Evolutionary conservation across 2,888 invertebrate genomes (phyloP).

Genomic region (Sphaerophoria rueppellii): DNA sequence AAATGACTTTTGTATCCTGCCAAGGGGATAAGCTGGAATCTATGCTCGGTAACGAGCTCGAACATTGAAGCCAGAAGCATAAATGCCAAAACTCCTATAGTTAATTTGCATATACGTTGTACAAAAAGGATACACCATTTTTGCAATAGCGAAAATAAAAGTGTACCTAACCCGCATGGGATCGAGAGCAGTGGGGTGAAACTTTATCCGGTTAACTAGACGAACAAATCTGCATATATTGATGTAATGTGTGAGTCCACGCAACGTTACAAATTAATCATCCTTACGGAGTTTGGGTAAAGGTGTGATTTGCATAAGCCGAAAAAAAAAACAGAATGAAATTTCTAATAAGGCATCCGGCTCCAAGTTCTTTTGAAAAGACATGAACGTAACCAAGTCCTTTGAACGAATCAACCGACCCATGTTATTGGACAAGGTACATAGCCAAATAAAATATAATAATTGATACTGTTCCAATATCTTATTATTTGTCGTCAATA

Average conservation of each 20-base stretch:
- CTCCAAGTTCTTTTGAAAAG: too few relatives aligned
- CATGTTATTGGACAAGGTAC: constrained; percentile 51
- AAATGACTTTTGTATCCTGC: constrained; percentile 60
- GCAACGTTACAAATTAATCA: constrained; percentile 63
- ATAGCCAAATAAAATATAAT: constrained; percentile 12
- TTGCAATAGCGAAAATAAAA: constrained; percentile 48
- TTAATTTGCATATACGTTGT: constrained; percentile 69
- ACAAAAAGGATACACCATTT: constrained; percentile 56
- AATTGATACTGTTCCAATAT: constrained; percentile 44
- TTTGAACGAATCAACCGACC: constrained; percentile 46
- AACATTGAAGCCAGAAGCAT: constrained; percentile 20
- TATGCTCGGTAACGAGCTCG: constrained; percentile 52
- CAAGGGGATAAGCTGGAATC: constrained; percentile 57
- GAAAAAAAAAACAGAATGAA: constrained; percentile 28
- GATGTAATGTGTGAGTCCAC: constrained; percentile 5
- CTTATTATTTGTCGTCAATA: constrained; percentile 60
- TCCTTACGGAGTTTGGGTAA: constrained; percentile 15
- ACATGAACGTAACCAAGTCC: constrained; percentile 47
- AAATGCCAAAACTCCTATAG: constrained; percentile 45
- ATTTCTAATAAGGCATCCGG: too few relatives aligned
- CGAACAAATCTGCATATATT: neutral
- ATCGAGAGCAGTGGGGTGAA: constrained; percentile 63
- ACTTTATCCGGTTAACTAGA: constrained; percentile 50
- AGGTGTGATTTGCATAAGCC: constrained; percentile 63
- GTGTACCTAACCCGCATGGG: constrained; percentile 32